Conservation (phyloP, 2,113 vertebrate species). For the Pangasianodon gigas region DNA sequence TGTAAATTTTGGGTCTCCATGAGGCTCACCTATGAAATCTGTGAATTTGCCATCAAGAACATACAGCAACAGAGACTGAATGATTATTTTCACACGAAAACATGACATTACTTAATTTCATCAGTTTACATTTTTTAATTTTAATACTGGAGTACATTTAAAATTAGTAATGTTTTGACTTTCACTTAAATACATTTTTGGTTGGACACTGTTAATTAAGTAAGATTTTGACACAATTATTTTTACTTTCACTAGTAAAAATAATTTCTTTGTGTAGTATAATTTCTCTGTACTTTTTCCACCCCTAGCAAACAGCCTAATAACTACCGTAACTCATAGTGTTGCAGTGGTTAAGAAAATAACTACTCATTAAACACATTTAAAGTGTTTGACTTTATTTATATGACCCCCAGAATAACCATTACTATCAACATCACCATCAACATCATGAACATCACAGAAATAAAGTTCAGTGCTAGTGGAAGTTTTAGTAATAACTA, state of each 20-base stretch:
- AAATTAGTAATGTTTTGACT: not conserved
- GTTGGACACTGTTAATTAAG: not conserved
- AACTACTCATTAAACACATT: slow-evolving; percentile 37
- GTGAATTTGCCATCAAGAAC: not conserved
- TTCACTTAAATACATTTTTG: not conserved
- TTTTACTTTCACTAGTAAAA: not conserved
- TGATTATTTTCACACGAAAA: not conserved
- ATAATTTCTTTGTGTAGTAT: too few species aligned
- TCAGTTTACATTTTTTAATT: not conserved
- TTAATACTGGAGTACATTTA: not conserved
- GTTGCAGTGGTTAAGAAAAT: not conserved
- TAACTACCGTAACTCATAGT: not conserved
- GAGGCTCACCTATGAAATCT: not conserved
- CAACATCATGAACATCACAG: slow-evolving; percentile 34
- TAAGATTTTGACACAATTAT: not conserved
- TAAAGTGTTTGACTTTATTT: slow-evolving; percentile 51
- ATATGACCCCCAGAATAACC: slow-evolving; percentile 45
- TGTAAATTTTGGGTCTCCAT: not conserved
- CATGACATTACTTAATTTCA: not conserved
- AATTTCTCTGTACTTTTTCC: not conserved
- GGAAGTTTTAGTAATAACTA: slow-evolving; percentile 26
- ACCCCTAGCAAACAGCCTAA: not conserved
- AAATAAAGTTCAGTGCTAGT: slow-evolving; percentile 38
- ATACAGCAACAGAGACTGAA: not conserved
- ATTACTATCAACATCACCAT: slow-evolving; percentile 37